Evolutionary conservation across 1,140 invertebrate genomes (phyloP).

Genomic region (Leptinotarsa lineolata): DNA sequence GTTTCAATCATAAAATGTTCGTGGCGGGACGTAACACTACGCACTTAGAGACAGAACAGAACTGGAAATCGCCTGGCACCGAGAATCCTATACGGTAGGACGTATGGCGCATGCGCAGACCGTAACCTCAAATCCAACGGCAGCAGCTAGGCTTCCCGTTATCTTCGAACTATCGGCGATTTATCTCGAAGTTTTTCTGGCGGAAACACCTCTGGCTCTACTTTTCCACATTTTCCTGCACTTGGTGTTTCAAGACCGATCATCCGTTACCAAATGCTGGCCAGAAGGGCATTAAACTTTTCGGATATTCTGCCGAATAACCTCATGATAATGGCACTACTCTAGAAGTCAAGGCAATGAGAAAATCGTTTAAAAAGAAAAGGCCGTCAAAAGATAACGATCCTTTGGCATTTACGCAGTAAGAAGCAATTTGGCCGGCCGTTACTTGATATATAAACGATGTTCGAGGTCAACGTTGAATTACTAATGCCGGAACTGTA

Average conservation of each 20-base stretch:
- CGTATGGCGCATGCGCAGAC: not conserved
- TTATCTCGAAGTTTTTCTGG: not conserved
- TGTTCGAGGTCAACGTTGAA: not conserved
- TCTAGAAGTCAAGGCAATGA: not conserved
- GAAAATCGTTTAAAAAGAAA: not conserved
- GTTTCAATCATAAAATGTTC: no score
- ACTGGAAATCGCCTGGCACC: not conserved
- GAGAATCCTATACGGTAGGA: not conserved
- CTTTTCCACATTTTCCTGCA: not conserved
- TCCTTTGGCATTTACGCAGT: not conserved
- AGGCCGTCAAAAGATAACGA: not conserved
- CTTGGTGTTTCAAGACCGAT: not conserved
- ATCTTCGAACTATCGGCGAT: not conserved
- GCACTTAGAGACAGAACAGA: not conserved
- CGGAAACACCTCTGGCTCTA: not conserved
- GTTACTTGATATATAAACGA: not conserved
- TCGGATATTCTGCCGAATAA: not conserved
- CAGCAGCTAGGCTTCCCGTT: not conserved
- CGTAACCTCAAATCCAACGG: not conserved
- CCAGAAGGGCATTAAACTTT: no score
- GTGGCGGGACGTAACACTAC: not conserved
- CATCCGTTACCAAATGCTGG: not conserved
- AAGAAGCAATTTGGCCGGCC: not conserved
- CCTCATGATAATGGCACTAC: not conserved
- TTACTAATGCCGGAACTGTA: not conserved